Conservation (phyloP, 2,113 vertebrate species). For the Tichodroma muraria region DNA sequence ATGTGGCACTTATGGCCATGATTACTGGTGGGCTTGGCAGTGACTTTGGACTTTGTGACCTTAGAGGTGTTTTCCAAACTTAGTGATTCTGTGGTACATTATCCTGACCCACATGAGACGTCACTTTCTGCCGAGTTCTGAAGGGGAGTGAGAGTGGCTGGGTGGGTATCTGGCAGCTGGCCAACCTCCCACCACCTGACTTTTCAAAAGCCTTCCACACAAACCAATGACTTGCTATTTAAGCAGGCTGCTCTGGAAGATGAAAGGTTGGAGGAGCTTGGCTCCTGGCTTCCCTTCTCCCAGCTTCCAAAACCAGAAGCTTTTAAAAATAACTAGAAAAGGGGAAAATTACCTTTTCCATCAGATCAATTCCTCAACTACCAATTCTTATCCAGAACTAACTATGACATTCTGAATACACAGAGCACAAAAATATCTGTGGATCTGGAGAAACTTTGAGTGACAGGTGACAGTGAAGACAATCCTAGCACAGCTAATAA, state of each 20-base stretch:
- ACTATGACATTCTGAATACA: neutral
- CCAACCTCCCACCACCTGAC: neutral
- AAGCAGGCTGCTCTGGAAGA: neutral
- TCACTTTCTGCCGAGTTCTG: neutral
- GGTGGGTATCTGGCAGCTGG: neutral
- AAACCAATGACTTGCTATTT: neutral
- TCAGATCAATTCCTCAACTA: neutral
- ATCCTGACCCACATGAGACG: neutral
- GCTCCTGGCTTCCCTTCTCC: neutral
- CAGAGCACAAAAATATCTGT: neutral
- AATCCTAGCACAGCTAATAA: conserved; percentile 55
- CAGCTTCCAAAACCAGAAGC: neutral
- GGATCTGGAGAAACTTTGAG: neutral
- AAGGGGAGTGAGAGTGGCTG: accelerated
- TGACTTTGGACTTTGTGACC: neutral
- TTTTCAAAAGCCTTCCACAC: neutral
- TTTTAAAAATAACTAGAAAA: neutral
- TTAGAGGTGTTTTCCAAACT: neutral
- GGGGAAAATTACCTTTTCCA: neutral
- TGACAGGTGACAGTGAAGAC: neutral
- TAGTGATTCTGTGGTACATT: neutral
- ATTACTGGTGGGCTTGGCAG: neutral
- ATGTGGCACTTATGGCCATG: neutral
- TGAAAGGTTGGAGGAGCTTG: neutral
- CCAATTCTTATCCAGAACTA: neutral